Conservation (phyloP, 2,797 vertebrate species). For the Spinibarbus caldwelli region DNA sequence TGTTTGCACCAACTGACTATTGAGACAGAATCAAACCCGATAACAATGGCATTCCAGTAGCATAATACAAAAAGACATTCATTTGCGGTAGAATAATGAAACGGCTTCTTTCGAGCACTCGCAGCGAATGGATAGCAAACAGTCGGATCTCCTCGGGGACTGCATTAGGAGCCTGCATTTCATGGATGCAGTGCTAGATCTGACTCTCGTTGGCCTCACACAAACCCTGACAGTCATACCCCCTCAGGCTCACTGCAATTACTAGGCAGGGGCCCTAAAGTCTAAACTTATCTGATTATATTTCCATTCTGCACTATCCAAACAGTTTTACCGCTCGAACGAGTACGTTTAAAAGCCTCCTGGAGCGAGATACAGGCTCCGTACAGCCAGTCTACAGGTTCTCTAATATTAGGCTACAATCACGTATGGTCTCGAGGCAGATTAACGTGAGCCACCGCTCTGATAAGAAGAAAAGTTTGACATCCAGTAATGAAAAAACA, state of each 20-base stretch:
- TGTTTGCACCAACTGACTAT: slow-evolving; percentile 3
- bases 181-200: slow-evolving; percentile 65
- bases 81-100: slow-evolving; percentile 43
- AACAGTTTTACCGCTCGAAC: slow-evolving; percentile 78
- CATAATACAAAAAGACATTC: neutral
- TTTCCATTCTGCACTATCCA: slow-evolving; percentile 82
- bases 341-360: slow-evolving; percentile 78
- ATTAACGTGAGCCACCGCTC: slow-evolving; percentile 43
- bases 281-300: slow-evolving; percentile 81
- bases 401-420: slow-evolving; percentile 64
- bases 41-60: slow-evolving; percentile 16
- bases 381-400: slow-evolving; percentile 52
- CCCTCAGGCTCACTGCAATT: slow-evolving; percentile 77
- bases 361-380: slow-evolving; percentile 68
- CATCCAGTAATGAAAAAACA: slow-evolving; percentile 41
- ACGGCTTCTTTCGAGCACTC: slow-evolving; percentile 7
- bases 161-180: slow-evolving; percentile 64
- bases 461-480: slow-evolving; percentile 42
- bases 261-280: slow-evolving; percentile 73
- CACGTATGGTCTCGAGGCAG: slow-evolving; percentile 31
- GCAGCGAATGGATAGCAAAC: slow-evolving; percentile 21
- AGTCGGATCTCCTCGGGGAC: slow-evolving; percentile 60
- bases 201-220: slow-evolving; percentile 65
- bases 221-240: slow-evolving; percentile 73
- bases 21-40: slow-evolving; percentile 37